Evolutionary conservation across 64 coral and sea anemone species (phyloP), one percentile per base, ranked within the genome.

Genomic region (Montipora cactus): DNA sequence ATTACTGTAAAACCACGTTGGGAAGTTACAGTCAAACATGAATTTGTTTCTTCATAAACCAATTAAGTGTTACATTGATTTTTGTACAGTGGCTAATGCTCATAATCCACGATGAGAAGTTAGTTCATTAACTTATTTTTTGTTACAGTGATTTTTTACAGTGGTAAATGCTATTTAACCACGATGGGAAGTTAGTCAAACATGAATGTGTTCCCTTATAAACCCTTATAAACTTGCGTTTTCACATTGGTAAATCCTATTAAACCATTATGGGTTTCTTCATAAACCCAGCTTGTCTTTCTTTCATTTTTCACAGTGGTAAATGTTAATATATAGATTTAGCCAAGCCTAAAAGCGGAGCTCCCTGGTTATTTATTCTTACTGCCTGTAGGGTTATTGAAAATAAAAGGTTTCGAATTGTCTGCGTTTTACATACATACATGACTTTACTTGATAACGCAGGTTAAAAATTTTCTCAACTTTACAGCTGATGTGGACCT

Each of bases 1-100:
- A 74, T 74, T 74, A 74, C 71, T 74, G 71, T 74, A 74, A 74
- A 44, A 74, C 25, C 71, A 74, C 23, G 71, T 74, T 74, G 25
- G 71, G 11, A 74, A 74, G 20, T 74, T 74, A 74, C 23, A 74
- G 71, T 74, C 71, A 74, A 74, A 74, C 71, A 71, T 71, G 67
- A 71, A 71, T 71, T 7, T 71, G 67, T 71, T 71, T 71, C 7
- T 71, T 71, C 67, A 71, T 71, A 71, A 71, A 71, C 4, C 67
- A 16, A 22, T 71, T 71, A 5, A 11, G 15, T 71, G 10, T 71
- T 71, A 5, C 16, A 16, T 19, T 71, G 15, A 71, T 71, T 71
- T 71, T 64, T 71, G 0, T 22, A 71, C 67, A 71, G 67, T 71
- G 67, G 67, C 2, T 10, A 57, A 57, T 57, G 53, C 53, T 57